Evolutionary conservation across 2,888 invertebrate genomes (phyloP).

Genomic region (Spodoptera exigua): DNA sequence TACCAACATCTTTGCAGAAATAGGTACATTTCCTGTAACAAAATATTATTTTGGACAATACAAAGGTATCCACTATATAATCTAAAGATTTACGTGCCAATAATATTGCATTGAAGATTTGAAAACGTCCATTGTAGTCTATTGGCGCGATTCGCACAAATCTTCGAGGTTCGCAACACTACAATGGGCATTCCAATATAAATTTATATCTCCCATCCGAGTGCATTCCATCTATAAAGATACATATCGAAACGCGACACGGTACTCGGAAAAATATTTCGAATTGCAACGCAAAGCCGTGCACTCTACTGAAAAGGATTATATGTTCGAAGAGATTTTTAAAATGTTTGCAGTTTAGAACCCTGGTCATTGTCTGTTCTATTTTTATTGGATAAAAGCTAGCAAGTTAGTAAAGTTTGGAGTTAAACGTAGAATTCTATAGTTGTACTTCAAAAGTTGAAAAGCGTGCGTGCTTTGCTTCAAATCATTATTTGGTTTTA

Average conservation of each 20-base stretch:
- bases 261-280: slow-evolving; percentile 57
- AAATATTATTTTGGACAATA: slow-evolving; percentile 27
- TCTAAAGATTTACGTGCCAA: slow-evolving; percentile 53
- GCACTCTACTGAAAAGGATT: slow-evolving; percentile 48
- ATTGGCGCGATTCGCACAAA: slow-evolving; percentile 55
- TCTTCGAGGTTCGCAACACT: slow-evolving; percentile 60
- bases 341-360: slow-evolving; percentile 42
- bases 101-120: slow-evolving; percentile 47
- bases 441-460: background rate
- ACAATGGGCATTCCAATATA: slow-evolving; percentile 67
- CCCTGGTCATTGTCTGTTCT: slow-evolving; percentile 10
- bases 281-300: slow-evolving; percentile 43
- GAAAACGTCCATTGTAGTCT: slow-evolving; percentile 46
- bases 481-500: too few relatives aligned
- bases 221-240: slow-evolving; percentile 55
- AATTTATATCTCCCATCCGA: slow-evolving; percentile 60
- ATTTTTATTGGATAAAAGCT: slow-evolving; percentile 25
- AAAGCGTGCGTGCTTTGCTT: background rate
- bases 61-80: slow-evolving; percentile 41
- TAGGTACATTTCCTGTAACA: background rate
- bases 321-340: slow-evolving; percentile 49
- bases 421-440: background rate
- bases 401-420: slow-evolving; percentile 24
- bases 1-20: too few relatives aligned
- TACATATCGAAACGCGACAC: slow-evolving; percentile 47